Base-by-base conservation (phyloP, 2,888 invertebrate species). In the Meteorus cinctellus region DNA sequence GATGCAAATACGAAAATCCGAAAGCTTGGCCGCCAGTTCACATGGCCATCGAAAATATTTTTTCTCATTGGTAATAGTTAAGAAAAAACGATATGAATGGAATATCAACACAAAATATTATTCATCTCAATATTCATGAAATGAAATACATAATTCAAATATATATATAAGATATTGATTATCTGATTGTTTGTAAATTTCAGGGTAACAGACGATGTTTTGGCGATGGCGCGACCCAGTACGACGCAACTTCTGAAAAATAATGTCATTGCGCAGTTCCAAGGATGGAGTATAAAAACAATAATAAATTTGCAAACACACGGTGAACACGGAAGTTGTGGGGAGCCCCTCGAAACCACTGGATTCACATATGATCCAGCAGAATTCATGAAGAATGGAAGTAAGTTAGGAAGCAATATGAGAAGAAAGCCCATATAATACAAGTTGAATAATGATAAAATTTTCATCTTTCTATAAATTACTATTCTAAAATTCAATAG, bases 191-290 rank as follows among this genome's bases (percentile, higher is more conserved):
- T 27, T 24, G 74, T 74, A 63, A 41, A 45, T 51, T 78, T 74
- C 90, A 96, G 97, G 97, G 94, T 97, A 82, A 97, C 96, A 6
- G 95, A 96, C 81, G 94, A 96, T 86, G 95, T 97, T 82, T 90
- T 97, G 84, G 97, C 97, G 87, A 97, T 96, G 96, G 94, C 96
- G 76, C 93, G 97, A 27, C 96, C 96, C 76, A 96, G 94, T 88
- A 94, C 94, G 55, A 91, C 92, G 34, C 90, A 92, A 80, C 95
- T 97, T 72, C 92, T 94, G 4, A 93, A 95, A 84, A 93, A 94
- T 86, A 93, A 95, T 82, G 92, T 96, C 82, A 93, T 96, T 82
- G 93, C 94, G 83, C 95, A 96, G 89, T 96, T 97, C 88, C 92
- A 94, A 87, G 93, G 93, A 92, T 92, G 93, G 91, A 94, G 94